Conservation (phyloP, 2,113 vertebrate genomes). For the Bubo scandiacus region DNA sequence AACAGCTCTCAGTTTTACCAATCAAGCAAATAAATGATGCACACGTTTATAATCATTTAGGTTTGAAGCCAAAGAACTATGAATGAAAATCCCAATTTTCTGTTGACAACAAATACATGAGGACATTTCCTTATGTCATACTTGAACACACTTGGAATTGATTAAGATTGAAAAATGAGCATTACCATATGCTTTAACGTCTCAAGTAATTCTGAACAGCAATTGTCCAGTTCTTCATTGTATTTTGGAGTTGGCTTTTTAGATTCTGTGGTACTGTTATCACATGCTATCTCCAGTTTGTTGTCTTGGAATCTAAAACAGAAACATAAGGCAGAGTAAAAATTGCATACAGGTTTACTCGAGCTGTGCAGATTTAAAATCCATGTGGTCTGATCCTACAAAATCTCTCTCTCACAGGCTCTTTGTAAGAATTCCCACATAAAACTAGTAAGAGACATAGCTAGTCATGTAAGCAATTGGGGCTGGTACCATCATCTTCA, state of each 20-base stretch:
- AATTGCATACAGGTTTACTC: neutral
- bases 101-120: neutral
- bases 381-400: neutral
- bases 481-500: neutral
- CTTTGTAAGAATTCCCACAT: neutral
- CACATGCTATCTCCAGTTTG: slow-evolving; percentile 49
- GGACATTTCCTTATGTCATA: neutral
- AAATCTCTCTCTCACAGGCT: neutral
- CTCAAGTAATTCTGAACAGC: slow-evolving; percentile 79
- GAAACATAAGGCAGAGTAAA: neutral
- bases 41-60: neutral
- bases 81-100: neutral
- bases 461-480: neutral
- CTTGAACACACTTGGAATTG: neutral
- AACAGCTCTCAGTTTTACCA: neutral
- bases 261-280: neutral
- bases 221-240: slow-evolving; percentile 74
- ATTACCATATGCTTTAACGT: slow-evolving; percentile 82
- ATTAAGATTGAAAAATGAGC: neutral
- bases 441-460: neutral
- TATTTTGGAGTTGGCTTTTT: slow-evolving; percentile 21
- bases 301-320: slow-evolving; percentile 68
- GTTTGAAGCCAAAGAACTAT: neutral
- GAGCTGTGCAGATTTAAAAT: neutral
- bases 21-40: neutral